Evolutionary conservation across 2,797 vertebrate genomes (phyloP).

Genomic region (Capromys pilorides): DNA sequence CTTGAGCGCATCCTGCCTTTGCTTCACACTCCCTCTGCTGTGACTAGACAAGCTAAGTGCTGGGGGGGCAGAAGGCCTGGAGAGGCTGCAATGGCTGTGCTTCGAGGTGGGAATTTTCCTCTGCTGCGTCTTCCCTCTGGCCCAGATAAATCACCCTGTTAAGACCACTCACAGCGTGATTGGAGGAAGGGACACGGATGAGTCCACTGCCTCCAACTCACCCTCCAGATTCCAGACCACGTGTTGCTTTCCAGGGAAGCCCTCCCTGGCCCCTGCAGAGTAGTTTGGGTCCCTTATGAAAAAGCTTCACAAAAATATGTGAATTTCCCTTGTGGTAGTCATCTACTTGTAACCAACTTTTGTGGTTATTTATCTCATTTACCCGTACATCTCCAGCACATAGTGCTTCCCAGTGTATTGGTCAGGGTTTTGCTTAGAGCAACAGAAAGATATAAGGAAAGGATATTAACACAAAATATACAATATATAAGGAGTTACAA

Average conservation of each 20-base stretch:
- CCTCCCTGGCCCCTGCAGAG: not conserved
- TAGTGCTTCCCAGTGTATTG: not conserved
- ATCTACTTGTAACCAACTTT: not conserved
- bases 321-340: not conserved
- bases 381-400: not conserved
- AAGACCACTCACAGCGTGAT: not conserved
- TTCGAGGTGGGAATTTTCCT: slow-evolving; percentile 16
- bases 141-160: not conserved
- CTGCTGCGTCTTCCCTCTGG: not conserved
- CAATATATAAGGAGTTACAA: too few species aligned
- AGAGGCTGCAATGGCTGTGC: not conserved
- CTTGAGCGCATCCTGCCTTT: slow-evolving; percentile 58
- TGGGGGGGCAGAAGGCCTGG: not conserved
- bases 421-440: too few species aligned
- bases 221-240: not conserved
- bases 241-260: not conserved
- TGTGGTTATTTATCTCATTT: slow-evolving; percentile 45
- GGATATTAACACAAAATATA: too few species aligned
- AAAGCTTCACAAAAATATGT: slow-evolving; percentile 28
- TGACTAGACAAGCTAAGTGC: not conserved
- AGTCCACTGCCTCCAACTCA: not conserved
- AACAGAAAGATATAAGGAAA: too few species aligned
- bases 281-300: not conserved
- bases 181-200: not conserved
- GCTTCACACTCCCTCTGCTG: not conserved